Conservation (phyloP, 2,888 invertebrate species). For the Suillia variegata region DNA sequence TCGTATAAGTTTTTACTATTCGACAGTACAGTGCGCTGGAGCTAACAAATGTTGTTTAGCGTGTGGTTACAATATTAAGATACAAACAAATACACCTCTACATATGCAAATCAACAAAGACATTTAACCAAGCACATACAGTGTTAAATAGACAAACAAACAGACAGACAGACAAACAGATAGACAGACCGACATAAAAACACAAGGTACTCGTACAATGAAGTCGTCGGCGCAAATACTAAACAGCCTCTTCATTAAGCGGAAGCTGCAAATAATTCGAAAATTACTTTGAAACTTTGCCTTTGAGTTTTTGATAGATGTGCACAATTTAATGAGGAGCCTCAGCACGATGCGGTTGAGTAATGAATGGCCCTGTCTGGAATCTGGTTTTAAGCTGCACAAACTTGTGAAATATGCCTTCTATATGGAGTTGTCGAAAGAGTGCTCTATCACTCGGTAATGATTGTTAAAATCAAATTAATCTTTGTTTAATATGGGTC, state of each 20-base stretch:
- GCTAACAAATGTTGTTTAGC: neutral
- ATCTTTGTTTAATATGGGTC: slow-evolving; percentile 2
- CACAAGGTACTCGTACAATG: neutral
- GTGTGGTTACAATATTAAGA: neutral
- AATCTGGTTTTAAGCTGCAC: too few species aligned
- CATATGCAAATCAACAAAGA: neutral
- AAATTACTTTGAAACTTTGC: neutral
- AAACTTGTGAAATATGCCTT: too few species aligned
- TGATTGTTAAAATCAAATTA: slow-evolving; percentile 17
- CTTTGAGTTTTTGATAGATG: slow-evolving; percentile 13
- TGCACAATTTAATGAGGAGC: slow-evolving; percentile 11
- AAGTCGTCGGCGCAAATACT: neutral
- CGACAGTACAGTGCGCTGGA: too few species aligned
- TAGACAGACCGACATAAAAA: too few species aligned
- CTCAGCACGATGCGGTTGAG: slow-evolving; percentile 13
- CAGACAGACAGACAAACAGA: too few species aligned
- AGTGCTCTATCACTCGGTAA: neutral
- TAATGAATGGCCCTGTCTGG: slow-evolving; percentile 14
- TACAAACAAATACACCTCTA: neutral
- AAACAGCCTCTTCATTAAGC: slow-evolving; percentile 9
- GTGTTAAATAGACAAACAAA: neutral
- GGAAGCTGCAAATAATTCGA: slow-evolving; percentile 11
- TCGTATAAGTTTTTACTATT: too few species aligned
- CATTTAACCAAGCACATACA: neutral
- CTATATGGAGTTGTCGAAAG: too few species aligned